Conservation (phyloP, 2,797 vertebrate species). For the Phrynocephalus forsythii region DNA sequence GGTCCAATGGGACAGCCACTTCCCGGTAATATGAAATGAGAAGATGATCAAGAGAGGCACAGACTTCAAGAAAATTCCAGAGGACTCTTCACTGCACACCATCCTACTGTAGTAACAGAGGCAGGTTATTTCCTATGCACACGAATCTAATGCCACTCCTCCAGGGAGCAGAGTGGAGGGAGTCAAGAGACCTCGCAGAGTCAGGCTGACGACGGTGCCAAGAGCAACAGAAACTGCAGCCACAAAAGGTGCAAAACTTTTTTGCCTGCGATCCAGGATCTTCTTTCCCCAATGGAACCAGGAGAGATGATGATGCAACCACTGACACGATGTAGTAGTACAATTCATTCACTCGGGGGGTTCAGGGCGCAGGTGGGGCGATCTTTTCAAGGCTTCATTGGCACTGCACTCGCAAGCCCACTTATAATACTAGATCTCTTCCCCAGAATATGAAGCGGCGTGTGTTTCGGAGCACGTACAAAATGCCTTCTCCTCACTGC, state of each 20-base stretch:
- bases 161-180: background rate
- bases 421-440: background rate
- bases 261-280: background rate
- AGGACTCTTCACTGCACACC: background rate
- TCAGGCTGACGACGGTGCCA: background rate
- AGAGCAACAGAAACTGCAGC: background rate
- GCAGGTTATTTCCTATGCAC: background rate
- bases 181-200: background rate
- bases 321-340: constrained; percentile 1
- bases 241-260: background rate
- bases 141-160: background rate
- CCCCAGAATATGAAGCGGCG: background rate
- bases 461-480: background rate
- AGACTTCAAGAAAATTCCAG: background rate
- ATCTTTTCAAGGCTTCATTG: background rate
- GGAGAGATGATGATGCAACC: background rate
- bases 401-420: background rate
- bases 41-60: background rate
- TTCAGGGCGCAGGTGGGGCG: background rate
- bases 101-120: background rate
- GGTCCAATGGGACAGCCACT: background rate
- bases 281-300: background rate
- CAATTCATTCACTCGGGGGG: background rate
- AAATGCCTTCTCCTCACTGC: background rate
- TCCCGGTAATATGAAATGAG: background rate